Percentiles rank a stretch among this genome's conserved stretches.
These are phyloP conservation scores for Virgularia gustaviana DNA, from an alignment of 92 coral and sea anemone species.

Conservation along the genomic window DNA sequence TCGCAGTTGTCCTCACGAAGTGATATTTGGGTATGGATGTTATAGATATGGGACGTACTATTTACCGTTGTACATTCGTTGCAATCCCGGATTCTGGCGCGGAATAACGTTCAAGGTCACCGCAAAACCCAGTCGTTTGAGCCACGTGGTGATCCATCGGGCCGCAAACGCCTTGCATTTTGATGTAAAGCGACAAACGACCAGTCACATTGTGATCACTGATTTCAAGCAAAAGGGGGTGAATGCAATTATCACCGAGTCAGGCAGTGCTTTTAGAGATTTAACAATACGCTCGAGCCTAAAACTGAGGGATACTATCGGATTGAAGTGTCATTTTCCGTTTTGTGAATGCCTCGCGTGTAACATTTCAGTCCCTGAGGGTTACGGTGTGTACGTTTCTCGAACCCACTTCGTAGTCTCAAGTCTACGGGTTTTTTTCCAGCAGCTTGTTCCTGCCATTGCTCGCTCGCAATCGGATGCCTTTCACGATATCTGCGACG, in stretches of 20 bases:
- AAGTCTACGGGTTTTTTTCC: too few relatives aligned
- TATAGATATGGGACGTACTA: too few relatives aligned
- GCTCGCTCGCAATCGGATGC: too few relatives aligned
- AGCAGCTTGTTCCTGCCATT: too few relatives aligned
- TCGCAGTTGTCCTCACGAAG: slow-evolving; percentile 1
- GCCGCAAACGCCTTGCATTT: slow-evolving; percentile 26
- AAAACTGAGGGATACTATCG: background rate
- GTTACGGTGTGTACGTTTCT: too few relatives aligned
- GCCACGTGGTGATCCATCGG: slow-evolving; percentile 10
- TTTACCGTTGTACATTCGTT: background rate
- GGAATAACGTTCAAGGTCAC: slow-evolving; percentile 22
- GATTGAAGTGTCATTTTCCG: background rate
- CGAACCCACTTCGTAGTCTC: too few relatives aligned
- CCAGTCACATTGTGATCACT: slow-evolving; percentile 5
- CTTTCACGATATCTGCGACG: too few relatives aligned
- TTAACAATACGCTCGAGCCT: background rate
- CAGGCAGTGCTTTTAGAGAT: background rate
- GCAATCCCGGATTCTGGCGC: slow-evolving; percentile 30
- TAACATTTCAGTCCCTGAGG: too few relatives aligned
- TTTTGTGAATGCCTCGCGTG: background rate
- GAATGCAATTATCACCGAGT: background rate
- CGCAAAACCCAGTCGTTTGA: slow-evolving; percentile 2
- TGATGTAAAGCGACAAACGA: background rate
- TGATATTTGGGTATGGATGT: slow-evolving; percentile 10
- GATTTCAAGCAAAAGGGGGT: background rate